phyloP scores from a whole-genome alignment of 2,888 invertebrate genomes.

The Crocallis elinguaria region DNA sequence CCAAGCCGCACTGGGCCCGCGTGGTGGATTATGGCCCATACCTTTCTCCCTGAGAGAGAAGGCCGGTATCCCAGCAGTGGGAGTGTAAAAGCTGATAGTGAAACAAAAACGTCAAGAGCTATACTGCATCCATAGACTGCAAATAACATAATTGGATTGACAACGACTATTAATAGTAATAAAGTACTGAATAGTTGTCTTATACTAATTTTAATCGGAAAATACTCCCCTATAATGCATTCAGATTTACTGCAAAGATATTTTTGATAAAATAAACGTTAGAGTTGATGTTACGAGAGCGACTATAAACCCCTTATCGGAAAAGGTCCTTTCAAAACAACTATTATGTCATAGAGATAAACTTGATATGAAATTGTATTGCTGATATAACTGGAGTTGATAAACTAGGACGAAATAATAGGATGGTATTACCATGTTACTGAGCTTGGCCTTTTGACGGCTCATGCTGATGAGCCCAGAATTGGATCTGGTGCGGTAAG shows the following conservation, averaged over 20 bases:
- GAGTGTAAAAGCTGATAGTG: too few species aligned
- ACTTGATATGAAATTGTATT: slow-evolving; percentile 24
- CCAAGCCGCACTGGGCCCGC: too few species aligned
- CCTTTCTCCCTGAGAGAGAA: too few species aligned
- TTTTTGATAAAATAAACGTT: slow-evolving; percentile 17
- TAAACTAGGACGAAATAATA: not conserved
- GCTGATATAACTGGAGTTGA: not conserved
- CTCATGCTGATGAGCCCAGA: too few species aligned
- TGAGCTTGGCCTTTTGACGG: not conserved
- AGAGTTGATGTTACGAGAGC: slow-evolving; percentile 21
- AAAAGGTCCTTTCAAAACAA: slow-evolving; percentile 11
- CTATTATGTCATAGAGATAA: slow-evolving; percentile 15
- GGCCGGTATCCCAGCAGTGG: too few species aligned
- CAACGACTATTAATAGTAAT: too few species aligned
- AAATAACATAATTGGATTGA: too few species aligned
- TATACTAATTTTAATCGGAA: not conserved
- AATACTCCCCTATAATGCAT: not conserved
- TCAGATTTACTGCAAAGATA: slow-evolving; percentile 9
- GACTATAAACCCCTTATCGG: slow-evolving; percentile 22
- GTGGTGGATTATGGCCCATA: too few species aligned
- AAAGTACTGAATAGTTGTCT: too few species aligned
- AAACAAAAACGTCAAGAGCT: too few species aligned
- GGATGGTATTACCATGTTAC: not conserved
- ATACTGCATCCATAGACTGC: too few species aligned
- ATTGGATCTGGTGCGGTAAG: too few species aligned